Percentiles rank a stretch among this genome's conserved stretches.
phyloP scores from a whole-genome alignment of 2,113 vertebrate genomes.

The Elaphurus davidianus region DNA sequence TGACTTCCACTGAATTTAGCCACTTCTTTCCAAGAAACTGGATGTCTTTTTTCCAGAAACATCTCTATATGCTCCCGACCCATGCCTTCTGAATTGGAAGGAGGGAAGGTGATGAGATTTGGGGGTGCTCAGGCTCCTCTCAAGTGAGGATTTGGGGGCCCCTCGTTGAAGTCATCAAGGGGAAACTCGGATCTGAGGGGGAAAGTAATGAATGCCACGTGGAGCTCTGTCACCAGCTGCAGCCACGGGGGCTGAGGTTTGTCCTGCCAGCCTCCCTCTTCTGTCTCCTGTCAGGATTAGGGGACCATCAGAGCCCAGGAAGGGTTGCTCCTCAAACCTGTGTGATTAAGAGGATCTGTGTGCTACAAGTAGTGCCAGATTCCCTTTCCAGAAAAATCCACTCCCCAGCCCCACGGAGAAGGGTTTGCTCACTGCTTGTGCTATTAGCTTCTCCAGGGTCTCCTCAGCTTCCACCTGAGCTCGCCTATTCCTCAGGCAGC shows the following conservation, averaged over 20 bases:
- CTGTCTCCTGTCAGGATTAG: not conserved
- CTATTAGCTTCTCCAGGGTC: not conserved
- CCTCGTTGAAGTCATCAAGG: not conserved
- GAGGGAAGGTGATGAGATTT: not conserved
- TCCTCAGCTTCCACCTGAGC: not conserved
- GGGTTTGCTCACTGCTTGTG: not conserved
- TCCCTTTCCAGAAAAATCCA: not conserved
- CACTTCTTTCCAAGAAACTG: slow-evolving; percentile 14
- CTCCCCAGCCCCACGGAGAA: not conserved
- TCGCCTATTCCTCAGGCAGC: not conserved
- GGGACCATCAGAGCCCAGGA: not conserved
- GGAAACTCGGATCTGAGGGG: not conserved
- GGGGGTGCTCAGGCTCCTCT: not conserved
- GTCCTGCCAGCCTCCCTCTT: not conserved
- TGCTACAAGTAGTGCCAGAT: not conserved
- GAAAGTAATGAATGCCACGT: not conserved
- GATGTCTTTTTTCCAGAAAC: slow-evolving; percentile 24
- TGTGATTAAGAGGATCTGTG: not conserved
- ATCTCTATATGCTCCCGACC: not conserved
- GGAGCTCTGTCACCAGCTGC: too few relatives aligned
- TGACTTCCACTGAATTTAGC: not conserved
- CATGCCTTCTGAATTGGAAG: not conserved
- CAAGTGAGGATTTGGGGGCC: not conserved
- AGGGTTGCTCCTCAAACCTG: not conserved
- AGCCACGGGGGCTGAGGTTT: not conserved